A percentile compares a stretch with the other conserved stretches of the same genome.
phyloP scores from a whole-genome alignment of 2,888 invertebrate species.

The Cephonodes hylas region DNA sequence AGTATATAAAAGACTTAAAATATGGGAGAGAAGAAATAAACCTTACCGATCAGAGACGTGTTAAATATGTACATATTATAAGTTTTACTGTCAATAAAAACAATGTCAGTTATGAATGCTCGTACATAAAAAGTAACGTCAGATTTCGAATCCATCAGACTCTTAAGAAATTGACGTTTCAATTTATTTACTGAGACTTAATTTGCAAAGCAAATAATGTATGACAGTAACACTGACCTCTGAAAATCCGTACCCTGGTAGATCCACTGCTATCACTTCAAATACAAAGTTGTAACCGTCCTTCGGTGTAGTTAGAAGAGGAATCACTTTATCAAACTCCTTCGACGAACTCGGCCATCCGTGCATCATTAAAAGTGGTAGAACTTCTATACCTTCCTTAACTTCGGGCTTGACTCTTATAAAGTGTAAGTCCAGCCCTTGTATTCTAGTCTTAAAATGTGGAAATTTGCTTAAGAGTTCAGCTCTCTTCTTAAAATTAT shows the following conservation, averaged over 20 bases:
- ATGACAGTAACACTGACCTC: conserved; percentile 79
- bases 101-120: too few species aligned
- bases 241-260: conserved; percentile 87
- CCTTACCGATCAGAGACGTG: too few species aligned
- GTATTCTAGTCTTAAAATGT: conserved; percentile 89
- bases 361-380: conserved; percentile 88
- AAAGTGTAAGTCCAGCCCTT: conserved; percentile 88
- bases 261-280: conserved; percentile 84
- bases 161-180: too few species aligned
- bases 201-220: too few species aligned
- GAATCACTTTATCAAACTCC: conserved; percentile 89
- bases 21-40: too few species aligned
- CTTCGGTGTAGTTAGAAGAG: conserved; percentile 80
- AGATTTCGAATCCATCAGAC: too few species aligned
- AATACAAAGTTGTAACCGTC: conserved; percentile 82
- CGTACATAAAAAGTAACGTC: too few species aligned
- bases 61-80: too few species aligned
- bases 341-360: conserved; percentile 94
- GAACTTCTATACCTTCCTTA: conserved; percentile 38
- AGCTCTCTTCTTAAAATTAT: conserved; percentile 84
- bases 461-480: conserved; percentile 85
- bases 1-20: too few species aligned
- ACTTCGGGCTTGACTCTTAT: conserved; percentile 83
- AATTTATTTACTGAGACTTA: background rate
- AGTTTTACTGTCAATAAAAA: too few species aligned